These are phyloP conservation scores for Chrysolina haemoptera DNA, from an alignment of 2,888 invertebrate species.

Conservation along the genomic window DNA sequence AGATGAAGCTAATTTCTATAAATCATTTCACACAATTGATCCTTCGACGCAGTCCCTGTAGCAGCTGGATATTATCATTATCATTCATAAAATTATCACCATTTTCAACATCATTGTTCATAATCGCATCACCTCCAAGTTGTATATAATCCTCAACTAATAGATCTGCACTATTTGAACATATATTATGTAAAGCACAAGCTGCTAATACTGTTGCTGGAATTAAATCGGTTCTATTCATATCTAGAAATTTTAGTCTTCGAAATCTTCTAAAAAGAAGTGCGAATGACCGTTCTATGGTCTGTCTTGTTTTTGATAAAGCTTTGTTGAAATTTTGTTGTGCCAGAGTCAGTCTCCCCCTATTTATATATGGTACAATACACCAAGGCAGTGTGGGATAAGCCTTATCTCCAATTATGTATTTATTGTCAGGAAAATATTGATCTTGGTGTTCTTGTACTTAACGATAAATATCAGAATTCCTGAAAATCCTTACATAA, in stretches of 20 bases:
- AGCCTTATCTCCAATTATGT: slow-evolving; percentile 54
- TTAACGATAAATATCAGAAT: too few relatives aligned
- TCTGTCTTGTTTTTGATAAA: slow-evolving; percentile 48
- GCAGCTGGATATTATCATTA: too few relatives aligned
- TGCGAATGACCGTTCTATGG: slow-evolving; percentile 55
- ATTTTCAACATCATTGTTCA: too few relatives aligned
- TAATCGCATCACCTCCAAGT: too few relatives aligned
- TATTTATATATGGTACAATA: slow-evolving; percentile 52
- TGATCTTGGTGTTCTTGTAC: background rate
- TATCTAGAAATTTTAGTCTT: slow-evolving; percentile 54
- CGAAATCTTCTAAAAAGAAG: slow-evolving; percentile 54
- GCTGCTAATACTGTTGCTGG: slow-evolving; percentile 41
- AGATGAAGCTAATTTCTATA: too few relatives aligned
- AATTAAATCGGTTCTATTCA: slow-evolving; percentile 53
- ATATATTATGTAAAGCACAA: slow-evolving; percentile 27
- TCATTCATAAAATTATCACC: too few relatives aligned
- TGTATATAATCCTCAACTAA: background rate
- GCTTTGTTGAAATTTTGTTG: slow-evolving; percentile 41
- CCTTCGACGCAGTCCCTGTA: too few relatives aligned
- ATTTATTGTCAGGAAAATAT: slow-evolving; percentile 20
- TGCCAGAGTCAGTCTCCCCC: slow-evolving; percentile 45
- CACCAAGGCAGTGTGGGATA: slow-evolving; percentile 52
- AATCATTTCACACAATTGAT: too few relatives aligned
- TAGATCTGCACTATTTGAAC: background rate
- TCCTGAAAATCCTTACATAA: too few relatives aligned